These are phyloP conservation scores for Napeogenes inachia DNA, from an alignment of 2,888 invertebrate genomes.

Conservation along the genomic window DNA sequence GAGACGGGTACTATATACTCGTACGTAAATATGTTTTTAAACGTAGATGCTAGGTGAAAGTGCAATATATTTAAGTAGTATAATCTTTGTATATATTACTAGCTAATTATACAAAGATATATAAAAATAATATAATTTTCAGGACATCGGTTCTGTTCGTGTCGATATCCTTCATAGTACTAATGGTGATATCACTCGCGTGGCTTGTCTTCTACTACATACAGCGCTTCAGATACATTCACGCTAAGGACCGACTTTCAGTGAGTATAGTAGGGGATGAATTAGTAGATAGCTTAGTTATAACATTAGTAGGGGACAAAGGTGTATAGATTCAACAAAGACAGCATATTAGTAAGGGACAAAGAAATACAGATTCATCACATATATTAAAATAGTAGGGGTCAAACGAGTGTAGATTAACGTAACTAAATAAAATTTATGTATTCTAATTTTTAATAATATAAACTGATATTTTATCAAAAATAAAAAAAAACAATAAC, in stretches of 20 bases:
- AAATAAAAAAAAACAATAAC: no score
- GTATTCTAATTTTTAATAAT: no score
- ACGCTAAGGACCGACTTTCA: slow-evolving; percentile 95
- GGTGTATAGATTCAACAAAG: no score
- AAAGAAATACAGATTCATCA: no score
- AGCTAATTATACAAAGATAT: neutral
- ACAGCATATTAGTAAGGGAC: no score
- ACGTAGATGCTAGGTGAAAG: neutral
- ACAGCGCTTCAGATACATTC: slow-evolving; percentile 94
- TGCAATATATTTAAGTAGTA: neutral
- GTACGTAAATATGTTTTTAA: slow-evolving; percentile 19
- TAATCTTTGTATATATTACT: neutral
- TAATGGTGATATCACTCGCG: slow-evolving; percentile 95
- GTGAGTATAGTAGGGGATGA: slow-evolving; percentile 70
- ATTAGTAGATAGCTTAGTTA: neutral
- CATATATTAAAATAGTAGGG: no score
- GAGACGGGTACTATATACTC: slow-evolving; percentile 25
- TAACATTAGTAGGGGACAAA: neutral
- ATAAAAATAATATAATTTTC: slow-evolving; percentile 40
- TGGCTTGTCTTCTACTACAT: slow-evolving; percentile 98
- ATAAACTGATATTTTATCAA: no score
- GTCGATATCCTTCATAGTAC: slow-evolving; percentile 95
- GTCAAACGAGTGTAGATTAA: no score
- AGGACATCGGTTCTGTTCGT: slow-evolving; percentile 96
- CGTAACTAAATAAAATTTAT: no score